Percentiles rank a stretch among this genome's conserved stretches.
These are phyloP conservation scores for Synanceia verrucosa DNA, from an alignment of 2,797 vertebrate genomes.

Conservation along the genomic window DNA sequence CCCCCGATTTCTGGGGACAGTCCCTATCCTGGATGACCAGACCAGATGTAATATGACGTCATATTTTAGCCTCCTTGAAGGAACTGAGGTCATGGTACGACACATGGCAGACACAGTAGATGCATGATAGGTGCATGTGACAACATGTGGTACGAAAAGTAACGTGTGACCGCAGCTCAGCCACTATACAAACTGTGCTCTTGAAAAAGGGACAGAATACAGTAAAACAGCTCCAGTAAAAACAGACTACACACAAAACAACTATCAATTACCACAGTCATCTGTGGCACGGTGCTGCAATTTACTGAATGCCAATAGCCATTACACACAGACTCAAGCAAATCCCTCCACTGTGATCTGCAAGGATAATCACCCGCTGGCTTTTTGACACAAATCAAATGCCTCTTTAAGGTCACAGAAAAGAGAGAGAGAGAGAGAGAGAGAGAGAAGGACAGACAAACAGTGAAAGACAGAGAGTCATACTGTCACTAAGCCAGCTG, in stretches of 20 bases:
- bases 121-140: background rate
- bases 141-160: background rate
- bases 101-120: background rate
- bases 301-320: slow-evolving; percentile 41
- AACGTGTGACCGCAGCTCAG: background rate
- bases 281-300: slow-evolving; percentile 6
- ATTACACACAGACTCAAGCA: slow-evolving; percentile 42
- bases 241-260: slow-evolving; percentile 8
- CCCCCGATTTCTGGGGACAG: no score
- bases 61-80: background rate
- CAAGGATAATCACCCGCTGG: slow-evolving; percentile 45
- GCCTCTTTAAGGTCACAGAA: slow-evolving; percentile 55
- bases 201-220: background rate
- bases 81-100: background rate
- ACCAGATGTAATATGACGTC: no score
- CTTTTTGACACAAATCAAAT: slow-evolving; percentile 61
- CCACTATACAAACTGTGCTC: background rate
- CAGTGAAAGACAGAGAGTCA: background rate
- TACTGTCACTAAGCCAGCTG: slow-evolving; percentile 58
- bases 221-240: background rate
- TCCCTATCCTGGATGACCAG: no score
- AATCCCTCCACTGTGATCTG: slow-evolving; percentile 53
- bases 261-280: slow-evolving; percentile 31
- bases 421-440: background rate
- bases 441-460: background rate